Percentiles rank a stretch among this genome's conserved stretches.
Evolutionary conservation across 1,140 invertebrate species (phyloP).

Genomic region (Zaprionus africanus): DNA sequence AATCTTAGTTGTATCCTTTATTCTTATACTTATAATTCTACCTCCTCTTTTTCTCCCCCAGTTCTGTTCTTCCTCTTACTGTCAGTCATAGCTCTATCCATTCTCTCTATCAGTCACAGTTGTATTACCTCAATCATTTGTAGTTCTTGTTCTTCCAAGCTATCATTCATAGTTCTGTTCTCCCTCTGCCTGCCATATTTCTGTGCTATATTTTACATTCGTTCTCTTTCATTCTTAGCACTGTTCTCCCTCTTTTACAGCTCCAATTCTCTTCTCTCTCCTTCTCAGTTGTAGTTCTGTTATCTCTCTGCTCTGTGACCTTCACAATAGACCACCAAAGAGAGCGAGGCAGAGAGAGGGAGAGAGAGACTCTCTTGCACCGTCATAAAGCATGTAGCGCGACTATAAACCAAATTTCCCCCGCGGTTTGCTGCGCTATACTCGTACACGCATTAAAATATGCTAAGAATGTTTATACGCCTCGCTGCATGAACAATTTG

Average conservation of each 20-base stretch:
- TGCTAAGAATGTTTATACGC: constrained; percentile 52
- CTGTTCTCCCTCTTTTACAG: not conserved
- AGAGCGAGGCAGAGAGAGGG: not conserved
- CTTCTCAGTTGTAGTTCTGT: too few species aligned
- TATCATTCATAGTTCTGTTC: not conserved
- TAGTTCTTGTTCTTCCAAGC: not conserved
- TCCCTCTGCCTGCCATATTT: too few species aligned
- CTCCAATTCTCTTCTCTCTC: not conserved
- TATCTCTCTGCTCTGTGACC: constrained; percentile 7
- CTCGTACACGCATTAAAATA: constrained; percentile 42
- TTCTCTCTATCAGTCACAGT: not conserved
- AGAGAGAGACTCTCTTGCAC: not conserved
- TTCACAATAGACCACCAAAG: constrained; percentile 1
- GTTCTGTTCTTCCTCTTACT: not conserved
- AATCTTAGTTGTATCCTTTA: too few species aligned
- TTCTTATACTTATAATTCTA: too few species aligned
- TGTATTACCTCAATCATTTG: not conserved
- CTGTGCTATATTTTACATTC: not conserved
- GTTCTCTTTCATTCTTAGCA: not conserved
- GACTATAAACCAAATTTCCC: constrained; percentile 11
- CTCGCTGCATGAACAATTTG: constrained; percentile 37
- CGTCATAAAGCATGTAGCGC: constrained; percentile 13
- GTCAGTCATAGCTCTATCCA: not conserved
- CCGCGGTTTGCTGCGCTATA: too few species aligned
- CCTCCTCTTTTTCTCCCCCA: too few species aligned